A percentile compares a stretch with the other conserved stretches of the same genome.
These are phyloP conservation scores for Solenodon paradoxus DNA, from an alignment of 2,113 vertebrate species.

Conservation along the genomic window DNA sequence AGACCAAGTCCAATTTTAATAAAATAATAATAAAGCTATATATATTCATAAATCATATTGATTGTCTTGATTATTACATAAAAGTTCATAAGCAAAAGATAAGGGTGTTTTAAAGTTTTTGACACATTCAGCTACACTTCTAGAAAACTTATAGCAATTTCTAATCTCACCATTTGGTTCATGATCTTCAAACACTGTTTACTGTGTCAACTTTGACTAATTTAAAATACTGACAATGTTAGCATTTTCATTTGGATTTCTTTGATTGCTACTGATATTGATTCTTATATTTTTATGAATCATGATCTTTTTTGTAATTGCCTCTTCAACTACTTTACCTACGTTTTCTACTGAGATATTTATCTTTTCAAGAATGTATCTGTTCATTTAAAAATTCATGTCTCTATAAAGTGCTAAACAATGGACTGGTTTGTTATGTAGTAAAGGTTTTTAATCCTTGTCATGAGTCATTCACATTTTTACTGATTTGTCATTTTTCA, in stretches of 20 bases:
- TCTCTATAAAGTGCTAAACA: neutral
- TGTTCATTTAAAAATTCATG: neutral
- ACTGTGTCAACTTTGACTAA: neutral
- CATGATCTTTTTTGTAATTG: neutral
- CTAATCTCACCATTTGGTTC: neutral
- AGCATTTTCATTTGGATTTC: neutral
- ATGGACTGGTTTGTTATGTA: neutral
- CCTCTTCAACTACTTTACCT: neutral
- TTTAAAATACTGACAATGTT: neutral
- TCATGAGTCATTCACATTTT: neutral
- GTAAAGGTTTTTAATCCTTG: neutral
- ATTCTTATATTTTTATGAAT: neutral
- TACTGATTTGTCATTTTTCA: neutral
- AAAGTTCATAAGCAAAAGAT: conserved; percentile 2
- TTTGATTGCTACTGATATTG: neutral
- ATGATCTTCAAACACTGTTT: conserved; percentile 22
- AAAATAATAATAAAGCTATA: neutral
- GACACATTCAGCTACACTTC: neutral
- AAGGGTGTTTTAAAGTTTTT: neutral
- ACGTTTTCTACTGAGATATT: neutral
- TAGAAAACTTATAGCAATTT: neutral
- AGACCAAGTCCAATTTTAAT: neutral
- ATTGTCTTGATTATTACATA: neutral
- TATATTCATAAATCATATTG: neutral
- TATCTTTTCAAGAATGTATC: neutral